These are phyloP conservation scores for Sinhomidia bicolor DNA, from an alignment of 2,888 invertebrate species.

Conservation along the genomic window DNA sequence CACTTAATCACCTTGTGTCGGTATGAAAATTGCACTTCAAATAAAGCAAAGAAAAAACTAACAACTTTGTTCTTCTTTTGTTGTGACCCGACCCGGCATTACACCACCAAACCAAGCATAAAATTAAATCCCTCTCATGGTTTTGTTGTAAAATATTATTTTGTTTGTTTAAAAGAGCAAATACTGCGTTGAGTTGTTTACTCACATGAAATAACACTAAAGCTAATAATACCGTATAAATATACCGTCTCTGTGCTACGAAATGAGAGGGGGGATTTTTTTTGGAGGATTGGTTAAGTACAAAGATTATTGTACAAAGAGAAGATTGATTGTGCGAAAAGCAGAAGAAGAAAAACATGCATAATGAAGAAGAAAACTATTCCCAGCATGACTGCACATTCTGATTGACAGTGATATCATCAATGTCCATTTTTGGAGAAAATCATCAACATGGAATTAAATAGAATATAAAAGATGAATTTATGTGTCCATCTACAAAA, in stretches of 20 bases:
- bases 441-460: conserved; percentile 44
- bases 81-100: background rate
- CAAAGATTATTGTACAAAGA: background rate
- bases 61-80: background rate
- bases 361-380: conserved; percentile 28
- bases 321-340: conserved; percentile 10
- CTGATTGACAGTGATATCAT: conserved; percentile 66
- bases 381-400: conserved; percentile 13
- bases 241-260: background rate
- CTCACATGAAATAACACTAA: background rate
- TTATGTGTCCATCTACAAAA: too few relatives aligned
- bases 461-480: background rate
- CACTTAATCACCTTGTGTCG: conserved; percentile 22
- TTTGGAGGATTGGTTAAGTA: background rate
- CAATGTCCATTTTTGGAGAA: conserved; percentile 62
- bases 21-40: background rate
- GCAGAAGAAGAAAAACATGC: too few relatives aligned
- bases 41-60: background rate
- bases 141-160: background rate
- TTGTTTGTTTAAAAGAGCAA: background rate
- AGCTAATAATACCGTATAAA: background rate
- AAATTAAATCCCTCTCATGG: background rate
- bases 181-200: background rate
- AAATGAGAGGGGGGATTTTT: background rate
- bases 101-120: background rate